A percentile compares a stretch with the other conserved stretches of the same genome.
phyloP scores from a whole-genome alignment of 2,888 invertebrate species.

The Epinotia demarniana region DNA sequence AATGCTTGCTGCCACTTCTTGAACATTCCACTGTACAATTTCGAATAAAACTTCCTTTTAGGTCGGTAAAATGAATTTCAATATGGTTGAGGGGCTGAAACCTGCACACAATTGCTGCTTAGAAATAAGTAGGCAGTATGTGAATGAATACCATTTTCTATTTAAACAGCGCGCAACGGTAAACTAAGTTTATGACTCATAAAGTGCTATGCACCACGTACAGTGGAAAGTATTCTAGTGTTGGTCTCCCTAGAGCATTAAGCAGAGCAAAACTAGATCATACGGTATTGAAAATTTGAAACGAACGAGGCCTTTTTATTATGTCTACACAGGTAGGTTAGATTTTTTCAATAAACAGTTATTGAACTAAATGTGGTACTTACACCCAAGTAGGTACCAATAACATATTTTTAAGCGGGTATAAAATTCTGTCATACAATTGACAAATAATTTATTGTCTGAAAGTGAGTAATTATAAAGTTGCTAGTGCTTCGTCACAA shows the following conservation, averaged over 20 bases:
- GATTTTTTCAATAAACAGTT: not conserved
- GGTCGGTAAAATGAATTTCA: not conserved
- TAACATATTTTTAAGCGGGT: not conserved
- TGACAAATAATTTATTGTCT: too few relatives aligned
- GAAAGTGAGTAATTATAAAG: too few relatives aligned
- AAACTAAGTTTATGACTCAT: conserved; percentile 8
- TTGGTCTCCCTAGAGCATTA: conserved; percentile 17
- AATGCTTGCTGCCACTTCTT: conserved; percentile 49
- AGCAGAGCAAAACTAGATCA: conserved; percentile 11
- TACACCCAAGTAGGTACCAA: not conserved
- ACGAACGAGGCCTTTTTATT: not conserved
- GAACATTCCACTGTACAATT: conserved; percentile 45
- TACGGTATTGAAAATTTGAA: conserved; percentile 17
- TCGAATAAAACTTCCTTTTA: conserved; percentile 8
- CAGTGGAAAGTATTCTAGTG: conserved; percentile 17
- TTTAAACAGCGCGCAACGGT: conserved; percentile 5
- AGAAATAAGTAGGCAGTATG: not conserved
- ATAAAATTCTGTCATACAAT: not conserved
- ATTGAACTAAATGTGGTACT: not conserved
- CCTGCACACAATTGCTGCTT: not conserved
- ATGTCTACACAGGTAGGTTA: not conserved
- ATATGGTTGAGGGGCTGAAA: not conserved
- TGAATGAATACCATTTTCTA: conserved; percentile 14
- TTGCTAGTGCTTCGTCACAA: too few relatives aligned
- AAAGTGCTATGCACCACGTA: conserved; percentile 14